Evolutionary conservation across 2,113 vertebrate genomes (phyloP), one percentile per base, ranked within the genome.

Genomic region (Dryoscopus gambensis): DNA sequence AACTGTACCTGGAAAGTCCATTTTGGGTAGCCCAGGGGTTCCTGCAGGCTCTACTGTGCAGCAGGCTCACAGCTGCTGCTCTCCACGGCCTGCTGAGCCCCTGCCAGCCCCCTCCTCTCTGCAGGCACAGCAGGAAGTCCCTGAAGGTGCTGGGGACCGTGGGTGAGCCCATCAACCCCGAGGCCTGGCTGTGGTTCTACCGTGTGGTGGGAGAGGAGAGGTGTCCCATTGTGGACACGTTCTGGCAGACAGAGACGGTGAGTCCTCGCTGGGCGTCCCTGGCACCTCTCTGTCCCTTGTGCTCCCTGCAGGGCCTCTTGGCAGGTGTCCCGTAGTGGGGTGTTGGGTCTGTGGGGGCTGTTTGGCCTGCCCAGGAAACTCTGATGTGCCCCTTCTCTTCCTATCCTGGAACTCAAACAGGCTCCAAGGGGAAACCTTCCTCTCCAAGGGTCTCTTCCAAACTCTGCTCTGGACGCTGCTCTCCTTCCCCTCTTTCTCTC

Each of bases 221-320:
- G 76, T 99, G 99, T 90, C 98, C 99, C 13, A 97, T 99, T 2
- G 99, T 99, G 50, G 99, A 99, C 97, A 99, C 99, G 2, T 99
- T 99, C 98, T 99, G 99, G 99, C 99, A 99, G 98, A 99, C 99
- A 4, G 99, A 99, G 96, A 99, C 99, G 4, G 99, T 99, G 69
- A 98, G 98, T 97, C 56, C 77, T 84, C 4, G 14, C 67, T 42
- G 35, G 44, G 33, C 46, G 60, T 21, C 40, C 70, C 68, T 69
- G 86, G 56, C 73, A 39, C 86, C 55, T 85, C 60, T 39, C 30
- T 73, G 27, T 64, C 57, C 47, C 55, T 13, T 3, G 6, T 24
- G 70, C 57, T 84, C 46, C 70, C 33, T 1, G 2, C 70, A 50
- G 69, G 42, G 30, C 47, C 21, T 56, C 60, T 37, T 10, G 22